These are phyloP conservation scores for Chiloscyllium punctatum DNA, from an alignment of 2,797 vertebrate species.

Conservation along the genomic window DNA sequence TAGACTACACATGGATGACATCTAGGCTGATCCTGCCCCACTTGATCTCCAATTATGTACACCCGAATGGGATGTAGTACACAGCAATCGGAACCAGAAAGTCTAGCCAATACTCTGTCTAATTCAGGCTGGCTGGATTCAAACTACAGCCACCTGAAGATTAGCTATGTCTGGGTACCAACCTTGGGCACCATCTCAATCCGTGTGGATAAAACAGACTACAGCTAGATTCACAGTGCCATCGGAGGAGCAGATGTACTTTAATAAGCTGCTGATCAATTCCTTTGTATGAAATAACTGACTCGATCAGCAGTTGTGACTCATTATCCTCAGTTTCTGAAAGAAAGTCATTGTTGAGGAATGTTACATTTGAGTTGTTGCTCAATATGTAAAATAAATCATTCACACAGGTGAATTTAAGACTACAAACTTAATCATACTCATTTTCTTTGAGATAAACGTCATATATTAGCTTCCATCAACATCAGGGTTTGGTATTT, in stretches of 20 bases:
- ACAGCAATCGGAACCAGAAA: neutral
- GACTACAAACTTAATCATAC: neutral
- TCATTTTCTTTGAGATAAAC: neutral
- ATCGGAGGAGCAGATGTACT: neutral
- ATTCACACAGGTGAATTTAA: conserved; percentile 32
- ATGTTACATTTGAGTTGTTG: conserved; percentile 12
- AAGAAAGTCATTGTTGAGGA: neutral
- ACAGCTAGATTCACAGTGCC: neutral
- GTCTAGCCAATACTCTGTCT: neutral
- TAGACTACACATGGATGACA: too few relatives aligned
- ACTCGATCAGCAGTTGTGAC: neutral
- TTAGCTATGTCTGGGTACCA: neutral
- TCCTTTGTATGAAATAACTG: neutral
- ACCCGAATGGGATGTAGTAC: neutral
- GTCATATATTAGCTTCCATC: conserved; percentile 13
- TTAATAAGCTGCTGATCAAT: neutral
- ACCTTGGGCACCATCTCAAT: neutral
- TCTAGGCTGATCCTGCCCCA: neutral
- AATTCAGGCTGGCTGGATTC: neutral
- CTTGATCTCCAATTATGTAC: neutral
- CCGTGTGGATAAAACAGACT: neutral
- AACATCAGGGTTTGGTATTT: conserved; percentile 16
- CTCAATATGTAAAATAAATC: neutral
- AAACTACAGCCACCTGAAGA: neutral
- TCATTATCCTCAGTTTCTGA: neutral